phyloP scores from a whole-genome alignment of 2,113 vertebrate species.

The Desmodus rotundus region DNA sequence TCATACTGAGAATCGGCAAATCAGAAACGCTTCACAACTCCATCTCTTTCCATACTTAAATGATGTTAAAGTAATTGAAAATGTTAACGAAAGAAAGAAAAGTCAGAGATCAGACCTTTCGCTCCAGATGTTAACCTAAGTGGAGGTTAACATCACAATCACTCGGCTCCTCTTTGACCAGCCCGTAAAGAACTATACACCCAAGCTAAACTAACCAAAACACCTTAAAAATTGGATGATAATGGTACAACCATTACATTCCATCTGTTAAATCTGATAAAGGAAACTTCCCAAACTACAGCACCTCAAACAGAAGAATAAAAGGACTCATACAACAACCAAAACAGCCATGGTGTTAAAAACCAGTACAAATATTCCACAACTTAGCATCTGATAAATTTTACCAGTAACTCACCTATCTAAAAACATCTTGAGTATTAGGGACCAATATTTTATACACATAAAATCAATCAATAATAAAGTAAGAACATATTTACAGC shows the following conservation, averaged over 20 bases:
- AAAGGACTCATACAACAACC: background rate
- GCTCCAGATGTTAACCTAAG: background rate
- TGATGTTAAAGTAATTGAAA: background rate
- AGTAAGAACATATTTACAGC: background rate
- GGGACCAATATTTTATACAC: background rate
- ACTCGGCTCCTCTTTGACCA: background rate
- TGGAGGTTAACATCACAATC: background rate
- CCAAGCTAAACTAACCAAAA: constrained; percentile 27
- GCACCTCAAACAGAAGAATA: constrained; percentile 36
- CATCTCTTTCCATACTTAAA: constrained; percentile 37
- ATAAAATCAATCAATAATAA: background rate
- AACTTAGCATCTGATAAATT: background rate
- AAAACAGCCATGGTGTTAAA: constrained; percentile 4
- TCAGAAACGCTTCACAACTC: constrained; percentile 50
- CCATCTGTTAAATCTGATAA: constrained; percentile 21
- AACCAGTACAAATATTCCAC: constrained; percentile 1
- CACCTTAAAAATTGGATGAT: background rate
- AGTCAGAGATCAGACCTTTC: background rate
- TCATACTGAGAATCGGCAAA: constrained; percentile 35
- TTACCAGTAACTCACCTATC: constrained; percentile 15
- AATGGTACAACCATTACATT: constrained; percentile 5
- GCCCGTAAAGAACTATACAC: background rate
- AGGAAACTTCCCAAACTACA: constrained; percentile 30
- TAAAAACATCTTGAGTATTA: constrained; percentile 28
- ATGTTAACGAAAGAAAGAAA: background rate